phyloP scores from a whole-genome alignment of 2,113 vertebrate species.

The Cololabis saira region DNA sequence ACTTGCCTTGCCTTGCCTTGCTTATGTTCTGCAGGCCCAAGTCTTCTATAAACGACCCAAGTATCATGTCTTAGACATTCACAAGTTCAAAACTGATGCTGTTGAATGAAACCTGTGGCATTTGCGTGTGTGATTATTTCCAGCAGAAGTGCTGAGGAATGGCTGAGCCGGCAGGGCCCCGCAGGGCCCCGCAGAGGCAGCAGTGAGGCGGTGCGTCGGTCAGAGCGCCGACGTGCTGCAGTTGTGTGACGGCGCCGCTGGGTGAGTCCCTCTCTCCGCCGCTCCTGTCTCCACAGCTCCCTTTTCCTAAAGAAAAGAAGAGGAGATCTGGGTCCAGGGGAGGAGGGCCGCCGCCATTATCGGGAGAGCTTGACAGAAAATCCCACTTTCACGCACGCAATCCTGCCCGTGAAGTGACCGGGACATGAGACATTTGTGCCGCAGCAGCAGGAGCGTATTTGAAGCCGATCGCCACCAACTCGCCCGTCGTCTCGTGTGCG shows the following conservation, averaged over 20 bases:
- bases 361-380: conserved; percentile 74
- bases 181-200: not conserved
- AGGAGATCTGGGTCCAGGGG: conserved; percentile 75
- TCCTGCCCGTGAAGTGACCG: conserved; percentile 31
- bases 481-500: conserved; percentile 62
- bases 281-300: conserved; percentile 75
- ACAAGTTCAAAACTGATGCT: too few relatives aligned
- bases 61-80: too few relatives aligned
- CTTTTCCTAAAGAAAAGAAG: conserved; percentile 80
- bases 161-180: conserved; percentile 23
- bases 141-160: conserved; percentile 4
- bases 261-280: conserved; percentile 81
- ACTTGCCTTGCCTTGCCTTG: too few relatives aligned
- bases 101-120: too few relatives aligned
- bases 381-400: conserved; percentile 69
- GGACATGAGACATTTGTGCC: conserved; percentile 45
- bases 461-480: conserved; percentile 36
- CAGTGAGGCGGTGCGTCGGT: not conserved
- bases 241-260: conserved; percentile 83
- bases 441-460: conserved; percentile 35
- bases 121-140: too few relatives aligned
- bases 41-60: too few relatives aligned
- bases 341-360: conserved; percentile 84
- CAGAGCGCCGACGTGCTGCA: conserved; percentile 71
- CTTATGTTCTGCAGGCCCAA: too few relatives aligned